These are phyloP conservation scores for Drosophila phalerata DNA, from an alignment of 2,888 invertebrate genomes.

Conservation along the genomic window DNA sequence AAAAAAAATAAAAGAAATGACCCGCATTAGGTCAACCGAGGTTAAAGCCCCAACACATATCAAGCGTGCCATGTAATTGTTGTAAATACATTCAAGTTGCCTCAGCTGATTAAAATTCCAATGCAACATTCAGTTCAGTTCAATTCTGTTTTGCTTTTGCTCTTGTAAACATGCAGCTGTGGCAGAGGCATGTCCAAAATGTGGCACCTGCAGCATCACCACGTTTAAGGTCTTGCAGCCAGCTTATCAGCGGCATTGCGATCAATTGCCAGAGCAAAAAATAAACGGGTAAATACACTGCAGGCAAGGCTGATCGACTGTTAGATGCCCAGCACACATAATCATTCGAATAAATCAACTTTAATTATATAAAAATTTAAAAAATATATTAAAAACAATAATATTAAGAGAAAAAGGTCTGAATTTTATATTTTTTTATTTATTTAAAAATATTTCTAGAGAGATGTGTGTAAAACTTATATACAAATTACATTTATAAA, in stretches of 20 bases:
- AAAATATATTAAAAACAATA: neutral
- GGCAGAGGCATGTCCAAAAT: conserved; percentile 67
- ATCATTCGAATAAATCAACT: neutral
- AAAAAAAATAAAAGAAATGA: conserved; percentile 1
- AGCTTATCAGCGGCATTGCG: conserved; percentile 74
- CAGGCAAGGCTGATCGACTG: neutral
- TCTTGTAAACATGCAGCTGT: conserved; percentile 48
- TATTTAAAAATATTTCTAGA: too few relatives aligned
- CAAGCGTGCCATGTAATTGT: conserved; percentile 80
- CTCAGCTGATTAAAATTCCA: conserved; percentile 78
- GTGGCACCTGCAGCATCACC: conserved; percentile 66
- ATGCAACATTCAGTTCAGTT: conserved; percentile 23
- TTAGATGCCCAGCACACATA: neutral
- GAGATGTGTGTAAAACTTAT: too few relatives aligned
- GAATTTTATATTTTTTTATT: too few relatives aligned
- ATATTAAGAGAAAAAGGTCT: neutral
- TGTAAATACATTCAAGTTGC: conserved; percentile 64
- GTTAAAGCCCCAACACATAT: conserved; percentile 56
- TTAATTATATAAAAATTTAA: neutral
- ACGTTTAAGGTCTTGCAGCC: conserved; percentile 45
- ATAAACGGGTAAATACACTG: conserved; percentile 7
- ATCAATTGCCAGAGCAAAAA: conserved; percentile 50
- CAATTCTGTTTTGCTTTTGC: neutral
- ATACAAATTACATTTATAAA: too few relatives aligned
- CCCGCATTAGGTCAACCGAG: conserved; percentile 59